Evolutionary conservation across 2,113 vertebrate species (phyloP).

Genomic region (Hemibagrus wyckioides): DNA sequence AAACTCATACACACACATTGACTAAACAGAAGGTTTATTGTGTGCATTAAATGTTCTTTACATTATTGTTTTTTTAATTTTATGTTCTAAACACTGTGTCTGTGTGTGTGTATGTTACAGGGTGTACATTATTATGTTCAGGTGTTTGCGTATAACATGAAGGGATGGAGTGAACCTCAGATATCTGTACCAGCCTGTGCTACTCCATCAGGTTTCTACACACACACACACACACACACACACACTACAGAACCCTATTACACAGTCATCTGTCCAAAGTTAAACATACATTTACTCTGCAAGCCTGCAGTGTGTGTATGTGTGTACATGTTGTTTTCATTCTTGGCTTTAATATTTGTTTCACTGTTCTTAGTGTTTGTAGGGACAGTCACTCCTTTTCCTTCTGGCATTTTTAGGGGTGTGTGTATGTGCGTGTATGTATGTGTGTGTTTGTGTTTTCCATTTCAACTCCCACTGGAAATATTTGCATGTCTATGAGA

Average conservation of each 20-base stretch:
- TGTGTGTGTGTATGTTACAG: constrained; percentile 64
- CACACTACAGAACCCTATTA: neutral
- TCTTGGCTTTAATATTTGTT: constrained; percentile 13
- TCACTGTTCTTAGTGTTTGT: constrained; percentile 35
- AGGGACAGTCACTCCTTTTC: constrained; percentile 21
- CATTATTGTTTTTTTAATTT: neutral
- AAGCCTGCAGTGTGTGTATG: neutral
- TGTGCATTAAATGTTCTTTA: neutral
- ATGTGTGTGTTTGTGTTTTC: constrained; percentile 54
- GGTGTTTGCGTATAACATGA: constrained; percentile 91
- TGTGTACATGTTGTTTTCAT: neutral
- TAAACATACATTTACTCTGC: neutral
- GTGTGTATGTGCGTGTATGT: constrained; percentile 32
- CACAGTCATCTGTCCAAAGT: neutral
- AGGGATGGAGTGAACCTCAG: constrained; percentile 84
- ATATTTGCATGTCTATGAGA: constrained; percentile 60
- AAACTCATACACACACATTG: neutral
- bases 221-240: constrained; percentile 5
- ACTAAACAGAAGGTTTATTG: neutral
- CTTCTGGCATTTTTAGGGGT: neutral
- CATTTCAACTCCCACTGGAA: constrained; percentile 56
- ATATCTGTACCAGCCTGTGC: constrained; percentile 78
- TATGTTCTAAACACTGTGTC: neutral
- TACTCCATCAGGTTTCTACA: constrained; percentile 84
- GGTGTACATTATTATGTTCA: constrained; percentile 81